Evolutionary conservation across 2,113 vertebrate genomes (phyloP).

Genomic region (Etheostoma cragini): DNA sequence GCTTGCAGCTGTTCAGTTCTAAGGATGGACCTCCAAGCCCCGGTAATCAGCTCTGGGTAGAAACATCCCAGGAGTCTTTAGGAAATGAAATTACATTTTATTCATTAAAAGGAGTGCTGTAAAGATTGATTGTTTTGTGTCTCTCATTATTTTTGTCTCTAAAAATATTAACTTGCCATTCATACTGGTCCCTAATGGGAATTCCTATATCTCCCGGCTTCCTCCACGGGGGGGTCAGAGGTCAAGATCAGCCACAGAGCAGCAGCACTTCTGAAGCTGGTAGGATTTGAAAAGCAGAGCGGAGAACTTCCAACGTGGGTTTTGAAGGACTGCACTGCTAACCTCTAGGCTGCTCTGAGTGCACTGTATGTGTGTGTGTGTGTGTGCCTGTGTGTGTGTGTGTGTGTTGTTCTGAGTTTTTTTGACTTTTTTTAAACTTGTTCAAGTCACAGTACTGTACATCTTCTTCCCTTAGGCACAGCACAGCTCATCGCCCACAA

Average conservation of each 20-base stretch:
- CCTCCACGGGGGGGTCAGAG: constrained; percentile 37
- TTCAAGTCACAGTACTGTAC: neutral
- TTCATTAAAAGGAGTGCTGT: constrained; percentile 20
- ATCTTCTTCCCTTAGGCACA: constrained; percentile 10
- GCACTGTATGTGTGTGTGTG: constrained; percentile 6
- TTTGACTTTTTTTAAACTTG: constrained; percentile 29
- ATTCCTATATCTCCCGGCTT: constrained; percentile 36
- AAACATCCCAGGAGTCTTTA: constrained; percentile 33
- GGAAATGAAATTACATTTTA: constrained; percentile 21
- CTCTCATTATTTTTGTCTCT: constrained; percentile 35
- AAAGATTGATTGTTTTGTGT: constrained; percentile 42
- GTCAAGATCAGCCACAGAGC: constrained; percentile 36
- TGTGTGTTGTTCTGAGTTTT: too few species aligned
- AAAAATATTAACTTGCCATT: constrained; percentile 49
- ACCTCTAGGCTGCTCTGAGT: neutral
- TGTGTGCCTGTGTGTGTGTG: neutral
- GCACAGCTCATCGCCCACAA: constrained; percentile 29
- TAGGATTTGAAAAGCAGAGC: constrained; percentile 20
- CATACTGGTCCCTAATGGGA: constrained; percentile 18
- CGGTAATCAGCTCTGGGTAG: constrained; percentile 41
- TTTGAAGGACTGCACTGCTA: constrained; percentile 8
- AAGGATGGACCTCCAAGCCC: constrained; percentile 20
- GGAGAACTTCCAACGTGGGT: constrained; percentile 14
- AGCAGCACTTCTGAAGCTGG: constrained; percentile 31
- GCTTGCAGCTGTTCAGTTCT: constrained; percentile 58